Base-by-base conservation (phyloP, 2,113 vertebrate species). In the Lycaon pictus region DNA sequence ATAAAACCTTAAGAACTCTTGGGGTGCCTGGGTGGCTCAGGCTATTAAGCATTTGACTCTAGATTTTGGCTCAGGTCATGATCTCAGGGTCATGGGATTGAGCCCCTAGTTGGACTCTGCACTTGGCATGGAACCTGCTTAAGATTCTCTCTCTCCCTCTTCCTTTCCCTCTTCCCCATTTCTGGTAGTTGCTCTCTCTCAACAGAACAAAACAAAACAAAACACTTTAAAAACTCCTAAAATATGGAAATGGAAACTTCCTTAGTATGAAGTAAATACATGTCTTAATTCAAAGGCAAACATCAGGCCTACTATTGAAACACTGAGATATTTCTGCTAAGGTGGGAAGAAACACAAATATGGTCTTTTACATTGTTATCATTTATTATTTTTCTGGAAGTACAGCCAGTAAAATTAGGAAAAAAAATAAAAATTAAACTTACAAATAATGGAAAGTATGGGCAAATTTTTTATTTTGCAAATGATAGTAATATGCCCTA, bases 361-460 rank as follows among this genome's bases (percentile, higher is more conserved):
- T 58, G 0, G 0, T 67, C 27, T 95, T 80, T 69, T 71, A 25
- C 1, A 84, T 63, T 35, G 29, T 56, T 79, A 77, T 71, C 16
- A 83, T 84, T 84, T 62, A 88, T 53, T 67, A 90, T 69, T 92
- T 95, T 94, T 83, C 55, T 79, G 27, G 55, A 88, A 79, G 22
- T n/a, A 71, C 23, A 92, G 11, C 2, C 43, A 62, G 17, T 62
- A 56, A n/a, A 81, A 65, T 48, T 71, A 51, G n/a, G 83, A 62
- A 87, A 88, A 88, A 69, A 35, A 51, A 43, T 43, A 43, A 8
- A 71, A 81, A 81, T 35, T 60, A 88, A 43, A 69, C 43, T 63
- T 77, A 92, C 27, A 60, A 79, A 63, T 88, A 53, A 43, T 88
- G 43, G 12, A 79, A 92, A 92, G 2, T 55, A 12, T 92, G 32